Conservation (phyloP, 2,888 invertebrate species). For the Trissonchulus sp. region DNA sequence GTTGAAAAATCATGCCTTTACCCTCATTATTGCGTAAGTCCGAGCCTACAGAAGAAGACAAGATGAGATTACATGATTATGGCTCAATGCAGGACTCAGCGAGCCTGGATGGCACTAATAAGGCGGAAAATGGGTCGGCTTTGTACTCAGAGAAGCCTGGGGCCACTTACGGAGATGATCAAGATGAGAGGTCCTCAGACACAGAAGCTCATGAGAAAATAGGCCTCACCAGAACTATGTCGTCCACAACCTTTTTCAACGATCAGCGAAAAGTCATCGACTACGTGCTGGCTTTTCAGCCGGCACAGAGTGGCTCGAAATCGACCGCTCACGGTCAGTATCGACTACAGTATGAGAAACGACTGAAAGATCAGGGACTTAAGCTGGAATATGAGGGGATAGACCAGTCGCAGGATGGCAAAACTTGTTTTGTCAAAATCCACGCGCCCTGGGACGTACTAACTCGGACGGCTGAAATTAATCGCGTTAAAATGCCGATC, state of each 20-base stretch:
- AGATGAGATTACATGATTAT: not conserved
- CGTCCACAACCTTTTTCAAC: constrained; percentile 20
- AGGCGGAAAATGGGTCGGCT: too few species aligned
- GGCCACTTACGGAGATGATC: too few species aligned
- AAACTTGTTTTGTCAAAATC: constrained; percentile 27
- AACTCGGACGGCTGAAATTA: constrained; percentile 27
- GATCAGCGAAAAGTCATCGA: constrained; percentile 12
- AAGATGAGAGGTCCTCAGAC: too few species aligned
- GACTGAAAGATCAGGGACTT: constrained; percentile 27
- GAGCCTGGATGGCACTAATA: not conserved
- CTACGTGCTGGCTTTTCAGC: constrained; percentile 20
- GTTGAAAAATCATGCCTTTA: not conserved
- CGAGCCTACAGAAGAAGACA: not conserved
- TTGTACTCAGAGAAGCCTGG: not conserved
- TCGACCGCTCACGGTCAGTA: not conserved
- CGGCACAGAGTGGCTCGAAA: not conserved
- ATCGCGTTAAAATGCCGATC: constrained; percentile 29
- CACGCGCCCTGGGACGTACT: constrained; percentile 28
- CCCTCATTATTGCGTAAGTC: not conserved
- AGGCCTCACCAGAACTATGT: not conserved
- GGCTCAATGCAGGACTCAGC: not conserved
- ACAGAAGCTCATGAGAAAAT: not conserved
- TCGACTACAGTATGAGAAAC: constrained; percentile 29
- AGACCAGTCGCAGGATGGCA: constrained; percentile 26
- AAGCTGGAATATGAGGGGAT: constrained; percentile 30